Percentiles rank a stretch among this genome's conserved stretches.
Evolutionary conservation across 2,113 vertebrate species (phyloP).

Genomic region (Rhabdornis inornatus): DNA sequence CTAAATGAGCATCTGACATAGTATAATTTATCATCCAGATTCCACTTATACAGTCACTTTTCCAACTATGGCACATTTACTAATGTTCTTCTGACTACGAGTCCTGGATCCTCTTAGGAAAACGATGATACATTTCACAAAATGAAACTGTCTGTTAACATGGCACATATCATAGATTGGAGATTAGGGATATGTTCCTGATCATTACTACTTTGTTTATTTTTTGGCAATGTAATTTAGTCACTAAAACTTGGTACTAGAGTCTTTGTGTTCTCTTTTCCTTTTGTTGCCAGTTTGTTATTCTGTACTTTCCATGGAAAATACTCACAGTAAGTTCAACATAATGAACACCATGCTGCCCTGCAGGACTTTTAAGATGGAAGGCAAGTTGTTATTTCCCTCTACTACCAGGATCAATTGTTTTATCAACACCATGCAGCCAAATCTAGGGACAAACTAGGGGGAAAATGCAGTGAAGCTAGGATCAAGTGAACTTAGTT

Average conservation of each 20-base stretch:
- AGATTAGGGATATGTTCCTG: not conserved
- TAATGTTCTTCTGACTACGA: not conserved
- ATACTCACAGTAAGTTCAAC: not conserved
- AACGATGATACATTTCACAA: not conserved
- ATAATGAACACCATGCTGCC: not conserved
- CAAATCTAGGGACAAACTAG: not conserved
- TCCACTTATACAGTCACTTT: not conserved
- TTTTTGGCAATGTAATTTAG: slow-evolving; percentile 9
- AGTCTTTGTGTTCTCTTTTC: slow-evolving; percentile 6
- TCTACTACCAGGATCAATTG: not conserved
- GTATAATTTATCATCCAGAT: not conserved
- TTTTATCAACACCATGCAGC: not conserved
- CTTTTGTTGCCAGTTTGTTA: not conserved
- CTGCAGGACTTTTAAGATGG: not conserved
- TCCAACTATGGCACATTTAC: not conserved
- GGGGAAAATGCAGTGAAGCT: not conserved
- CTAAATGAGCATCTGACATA: not conserved
- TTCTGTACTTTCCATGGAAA: slow-evolving; percentile 1
- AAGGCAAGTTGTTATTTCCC: not conserved
- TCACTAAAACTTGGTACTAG: slow-evolving; percentile 7
- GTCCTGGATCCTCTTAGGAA: not conserved
- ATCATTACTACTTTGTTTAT: slow-evolving; percentile 24
- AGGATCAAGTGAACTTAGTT: not conserved
- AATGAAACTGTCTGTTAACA: not conserved
- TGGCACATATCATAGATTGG: not conserved